Evolutionary conservation across 2,113 vertebrate species (phyloP).

Genomic region (Reinhardtius hippoglossoides): DNA sequence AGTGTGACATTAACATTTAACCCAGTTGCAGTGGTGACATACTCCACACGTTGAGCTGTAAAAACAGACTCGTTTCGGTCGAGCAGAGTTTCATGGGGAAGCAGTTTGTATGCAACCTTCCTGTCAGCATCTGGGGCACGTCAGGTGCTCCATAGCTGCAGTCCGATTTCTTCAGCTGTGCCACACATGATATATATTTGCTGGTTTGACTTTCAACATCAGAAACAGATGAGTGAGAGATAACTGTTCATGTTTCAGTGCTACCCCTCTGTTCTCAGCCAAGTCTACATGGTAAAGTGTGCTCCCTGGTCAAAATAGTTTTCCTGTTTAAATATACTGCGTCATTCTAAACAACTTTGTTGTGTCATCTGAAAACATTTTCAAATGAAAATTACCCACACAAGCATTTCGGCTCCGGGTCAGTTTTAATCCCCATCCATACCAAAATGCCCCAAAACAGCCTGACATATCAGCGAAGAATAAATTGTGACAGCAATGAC

Average conservation of each 20-base stretch:
- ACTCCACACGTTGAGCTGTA: too few relatives aligned
- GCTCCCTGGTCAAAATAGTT: neutral
- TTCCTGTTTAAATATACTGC: neutral
- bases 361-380: neutral
- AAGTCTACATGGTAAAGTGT: neutral
- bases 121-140: slow-evolving; percentile 5
- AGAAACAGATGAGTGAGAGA: neutral
- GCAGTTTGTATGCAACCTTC: neutral
- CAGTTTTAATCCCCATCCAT: too few relatives aligned
- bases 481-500: too few relatives aligned
- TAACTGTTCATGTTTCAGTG: neutral
- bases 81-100: neutral
- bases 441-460: too few relatives aligned
- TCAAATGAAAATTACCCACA: too few relatives aligned
- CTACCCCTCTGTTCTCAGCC: neutral
- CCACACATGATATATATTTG: neutral
- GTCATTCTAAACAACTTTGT: neutral
- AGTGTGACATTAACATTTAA: neutral
- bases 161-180: neutral
- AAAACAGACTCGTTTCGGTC: neutral
- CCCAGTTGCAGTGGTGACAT: too few relatives aligned
- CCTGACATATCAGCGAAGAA: too few relatives aligned
- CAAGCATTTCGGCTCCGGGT: too few relatives aligned
- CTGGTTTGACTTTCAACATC: neutral
- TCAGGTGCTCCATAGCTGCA: slow-evolving; percentile 8